Percentiles rank a stretch among this genome's conserved stretches.
phyloP scores from a whole-genome alignment of 2,113 vertebrate genomes.

The Dasyornis broadbenti region DNA sequence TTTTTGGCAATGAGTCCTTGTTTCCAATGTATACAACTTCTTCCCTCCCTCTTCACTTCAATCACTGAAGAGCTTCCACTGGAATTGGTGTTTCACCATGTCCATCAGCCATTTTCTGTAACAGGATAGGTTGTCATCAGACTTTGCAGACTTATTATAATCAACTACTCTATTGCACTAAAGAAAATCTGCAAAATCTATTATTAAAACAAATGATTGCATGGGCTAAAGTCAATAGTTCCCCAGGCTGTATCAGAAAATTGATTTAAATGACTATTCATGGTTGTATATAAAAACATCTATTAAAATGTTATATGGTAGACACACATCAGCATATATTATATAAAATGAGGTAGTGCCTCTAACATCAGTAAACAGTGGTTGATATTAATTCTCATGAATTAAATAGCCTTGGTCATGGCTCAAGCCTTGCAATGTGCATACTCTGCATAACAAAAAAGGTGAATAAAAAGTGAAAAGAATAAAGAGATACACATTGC shows the following conservation, averaged over 20 bases:
- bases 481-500: not conserved
- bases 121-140: not conserved
- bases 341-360: not conserved
- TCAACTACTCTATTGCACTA: not conserved
- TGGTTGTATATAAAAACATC: not conserved
- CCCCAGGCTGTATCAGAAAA: not conserved
- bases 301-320: not conserved
- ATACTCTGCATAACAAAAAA: not conserved
- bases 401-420: not conserved
- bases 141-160: not conserved
- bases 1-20: not conserved
- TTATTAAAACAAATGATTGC: not conserved
- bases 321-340: not conserved
- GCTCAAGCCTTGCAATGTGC: not conserved
- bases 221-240: not conserved
- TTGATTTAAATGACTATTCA: not conserved
- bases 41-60: not conserved
- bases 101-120: not conserved
- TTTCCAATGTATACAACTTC: not conserved
- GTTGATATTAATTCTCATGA: not conserved
- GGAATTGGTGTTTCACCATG: not conserved
- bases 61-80: not conserved
- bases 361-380: not conserved
- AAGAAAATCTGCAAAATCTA: not conserved
- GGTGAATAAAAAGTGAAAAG: not conserved